Conservation (phyloP, 2,797 vertebrate species). For the Melanotaenia pygmaea region DNA sequence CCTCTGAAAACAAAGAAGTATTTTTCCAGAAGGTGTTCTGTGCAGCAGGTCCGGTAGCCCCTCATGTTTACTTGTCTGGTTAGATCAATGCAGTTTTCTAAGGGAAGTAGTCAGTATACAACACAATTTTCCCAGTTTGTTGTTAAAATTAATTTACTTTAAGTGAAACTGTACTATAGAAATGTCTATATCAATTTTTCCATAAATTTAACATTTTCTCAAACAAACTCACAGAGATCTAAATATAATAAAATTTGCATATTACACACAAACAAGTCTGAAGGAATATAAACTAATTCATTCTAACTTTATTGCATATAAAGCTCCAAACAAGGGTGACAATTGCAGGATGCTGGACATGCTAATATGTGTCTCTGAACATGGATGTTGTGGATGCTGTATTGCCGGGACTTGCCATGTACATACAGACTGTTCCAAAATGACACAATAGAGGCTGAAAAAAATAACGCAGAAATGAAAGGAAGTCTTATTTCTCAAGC, state of each 20-base stretch:
- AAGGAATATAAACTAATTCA: no score
- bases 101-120: background rate
- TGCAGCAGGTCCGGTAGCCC: slow-evolving; percentile 16
- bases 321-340: slow-evolving; percentile 31
- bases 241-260: no score
- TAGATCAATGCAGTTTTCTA: slow-evolving; percentile 30
- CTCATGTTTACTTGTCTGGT: slow-evolving; percentile 35
- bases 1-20: slow-evolving; percentile 51
- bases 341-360: slow-evolving; percentile 51
- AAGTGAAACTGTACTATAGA: no score
- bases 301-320: slow-evolving; percentile 1
- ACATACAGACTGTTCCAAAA: slow-evolving; percentile 13
- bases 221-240: no score
- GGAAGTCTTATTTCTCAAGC: slow-evolving; percentile 52
- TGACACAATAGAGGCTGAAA: slow-evolving; percentile 65
- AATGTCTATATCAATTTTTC: background rate
- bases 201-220: background rate
- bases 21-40: slow-evolving; percentile 35
- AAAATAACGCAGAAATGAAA: slow-evolving; percentile 30
- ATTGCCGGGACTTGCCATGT: slow-evolving; percentile 25
- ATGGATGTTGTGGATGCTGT: slow-evolving; percentile 25
- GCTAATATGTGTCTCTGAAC: slow-evolving; percentile 32
- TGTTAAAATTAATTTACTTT: no score
- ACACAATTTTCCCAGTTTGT: background rate
- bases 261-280: background rate